Percentiles rank a stretch among this genome's conserved stretches.
These are phyloP conservation scores for Lysandra coridon DNA, from an alignment of 2,888 invertebrate genomes.

Conservation along the genomic window DNA sequence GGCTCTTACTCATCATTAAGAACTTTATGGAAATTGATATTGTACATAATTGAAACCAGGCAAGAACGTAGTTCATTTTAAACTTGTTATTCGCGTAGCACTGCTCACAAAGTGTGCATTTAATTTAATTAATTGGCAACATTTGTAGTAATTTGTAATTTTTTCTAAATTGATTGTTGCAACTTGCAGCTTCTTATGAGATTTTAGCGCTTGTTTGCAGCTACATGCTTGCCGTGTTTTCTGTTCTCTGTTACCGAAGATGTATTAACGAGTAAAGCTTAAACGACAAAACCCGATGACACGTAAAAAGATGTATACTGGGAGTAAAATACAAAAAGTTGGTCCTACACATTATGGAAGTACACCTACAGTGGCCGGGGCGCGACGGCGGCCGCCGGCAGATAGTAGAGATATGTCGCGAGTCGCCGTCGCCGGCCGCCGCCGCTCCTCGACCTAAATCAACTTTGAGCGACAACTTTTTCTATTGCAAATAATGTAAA, in stretches of 20 bases:
- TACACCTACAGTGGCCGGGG: constrained; percentile 31
- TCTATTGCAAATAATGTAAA: constrained; percentile 29
- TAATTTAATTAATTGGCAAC: neutral
- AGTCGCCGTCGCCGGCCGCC: neutral
- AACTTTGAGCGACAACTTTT: constrained; percentile 23
- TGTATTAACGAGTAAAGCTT: constrained; percentile 24
- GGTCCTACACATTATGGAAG: constrained; percentile 41
- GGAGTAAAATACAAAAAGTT: constrained; percentile 42
- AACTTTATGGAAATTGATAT: neutral
- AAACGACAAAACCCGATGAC: constrained; percentile 30
- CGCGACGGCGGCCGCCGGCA: neutral
- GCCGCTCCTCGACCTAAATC: neutral
- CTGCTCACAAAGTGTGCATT: neutral
- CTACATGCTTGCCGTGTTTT: constrained; percentile 17
- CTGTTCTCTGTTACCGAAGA: constrained; percentile 24
- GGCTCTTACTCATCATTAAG: neutral
- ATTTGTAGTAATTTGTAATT: neutral
- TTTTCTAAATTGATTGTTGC: neutral
- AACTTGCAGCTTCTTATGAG: neutral
- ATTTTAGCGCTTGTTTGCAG: neutral
- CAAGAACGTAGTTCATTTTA: neutral
- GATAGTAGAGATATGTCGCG: constrained; percentile 24
- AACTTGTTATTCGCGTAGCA: neutral
- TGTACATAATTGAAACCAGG: constrained; percentile 1
- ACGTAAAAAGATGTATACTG: constrained; percentile 38